Percentiles rank a stretch among this genome's conserved stretches.
These are phyloP conservation scores for Platyscapa corneri DNA, from an alignment of 1,140 invertebrate genomes.

Conservation along the genomic window DNA sequence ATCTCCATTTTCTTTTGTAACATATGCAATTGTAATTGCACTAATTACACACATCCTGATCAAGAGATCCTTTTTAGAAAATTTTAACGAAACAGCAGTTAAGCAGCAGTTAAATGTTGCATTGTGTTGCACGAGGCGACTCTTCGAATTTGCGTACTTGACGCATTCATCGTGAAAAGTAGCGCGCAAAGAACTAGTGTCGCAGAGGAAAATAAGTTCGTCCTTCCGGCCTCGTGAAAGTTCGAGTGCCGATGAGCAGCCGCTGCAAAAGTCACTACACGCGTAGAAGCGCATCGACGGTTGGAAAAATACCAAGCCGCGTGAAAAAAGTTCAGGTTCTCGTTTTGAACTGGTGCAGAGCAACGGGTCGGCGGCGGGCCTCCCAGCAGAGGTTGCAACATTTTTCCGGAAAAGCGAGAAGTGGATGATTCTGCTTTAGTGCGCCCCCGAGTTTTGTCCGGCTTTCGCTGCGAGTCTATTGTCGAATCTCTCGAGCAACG, in stretches of 20 bases:
- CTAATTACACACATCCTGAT: too few relatives aligned
- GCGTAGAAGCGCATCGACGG: background rate
- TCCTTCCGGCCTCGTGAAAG: background rate
- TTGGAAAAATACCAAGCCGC: background rate
- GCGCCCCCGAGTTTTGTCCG: background rate
- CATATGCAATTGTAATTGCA: too few relatives aligned
- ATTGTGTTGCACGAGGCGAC: too few relatives aligned
- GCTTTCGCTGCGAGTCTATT: background rate
- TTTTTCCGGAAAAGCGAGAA: too few relatives aligned
- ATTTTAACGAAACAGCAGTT: too few relatives aligned
- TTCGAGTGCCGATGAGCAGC: conserved; percentile 2
- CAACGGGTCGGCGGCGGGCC: too few relatives aligned
- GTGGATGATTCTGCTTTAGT: too few relatives aligned
- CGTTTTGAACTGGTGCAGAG: background rate
- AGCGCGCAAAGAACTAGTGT: conserved; percentile 12
- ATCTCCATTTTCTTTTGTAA: too few relatives aligned
- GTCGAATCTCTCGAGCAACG: background rate
- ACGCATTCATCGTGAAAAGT: conserved; percentile 4
- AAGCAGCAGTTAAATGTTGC: too few relatives aligned
- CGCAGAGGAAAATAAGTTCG: background rate
- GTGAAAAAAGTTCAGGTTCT: background rate
- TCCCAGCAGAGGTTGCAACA: too few relatives aligned
- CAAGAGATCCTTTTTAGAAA: too few relatives aligned
- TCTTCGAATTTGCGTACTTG: background rate
- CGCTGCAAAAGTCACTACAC: conserved; percentile 19